These are phyloP conservation scores for Idris sp. DNA, from an alignment of 1,140 invertebrate genomes.

Conservation along the genomic window DNA sequence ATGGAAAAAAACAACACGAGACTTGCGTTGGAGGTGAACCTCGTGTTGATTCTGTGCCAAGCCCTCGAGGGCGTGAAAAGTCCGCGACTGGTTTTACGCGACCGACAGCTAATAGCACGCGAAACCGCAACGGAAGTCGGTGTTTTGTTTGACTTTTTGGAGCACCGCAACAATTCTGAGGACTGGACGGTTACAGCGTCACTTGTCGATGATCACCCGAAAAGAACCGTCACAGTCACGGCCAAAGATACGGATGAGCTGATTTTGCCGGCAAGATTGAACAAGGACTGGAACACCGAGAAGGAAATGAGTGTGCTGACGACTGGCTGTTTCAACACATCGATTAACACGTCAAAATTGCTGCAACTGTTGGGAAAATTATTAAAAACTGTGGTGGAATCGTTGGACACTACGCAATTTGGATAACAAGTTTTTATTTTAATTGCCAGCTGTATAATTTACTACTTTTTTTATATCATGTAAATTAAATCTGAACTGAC, in stretches of 20 bases:
- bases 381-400: constrained; percentile 74
- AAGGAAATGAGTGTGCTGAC: constrained; percentile 63
- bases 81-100: constrained; percentile 71
- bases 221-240: constrained; percentile 60
- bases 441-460: no score
- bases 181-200: constrained; percentile 63
- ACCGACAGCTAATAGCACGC: constrained; percentile 74
- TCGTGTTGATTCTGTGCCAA: constrained; percentile 73
- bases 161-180: constrained; percentile 63
- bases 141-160: constrained; percentile 75
- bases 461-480: no score
- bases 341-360: constrained; percentile 65
- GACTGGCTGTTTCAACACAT: constrained; percentile 68
- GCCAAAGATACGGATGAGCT: constrained; percentile 47
- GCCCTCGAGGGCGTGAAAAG: constrained; percentile 74
- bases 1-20: constrained; percentile 76
- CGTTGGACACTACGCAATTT: constrained; percentile 73
- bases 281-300: constrained; percentile 59
- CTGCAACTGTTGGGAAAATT: constrained; percentile 72
- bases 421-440: no score
- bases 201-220: constrained; percentile 67
- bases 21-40: constrained; percentile 74
- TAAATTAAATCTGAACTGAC: no score
- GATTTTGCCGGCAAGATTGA: constrained; percentile 67
- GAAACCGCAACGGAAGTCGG: constrained; percentile 75